Evolutionary conservation across 2,888 invertebrate genomes (phyloP).

Genomic region (Corythucha ciliata): DNA sequence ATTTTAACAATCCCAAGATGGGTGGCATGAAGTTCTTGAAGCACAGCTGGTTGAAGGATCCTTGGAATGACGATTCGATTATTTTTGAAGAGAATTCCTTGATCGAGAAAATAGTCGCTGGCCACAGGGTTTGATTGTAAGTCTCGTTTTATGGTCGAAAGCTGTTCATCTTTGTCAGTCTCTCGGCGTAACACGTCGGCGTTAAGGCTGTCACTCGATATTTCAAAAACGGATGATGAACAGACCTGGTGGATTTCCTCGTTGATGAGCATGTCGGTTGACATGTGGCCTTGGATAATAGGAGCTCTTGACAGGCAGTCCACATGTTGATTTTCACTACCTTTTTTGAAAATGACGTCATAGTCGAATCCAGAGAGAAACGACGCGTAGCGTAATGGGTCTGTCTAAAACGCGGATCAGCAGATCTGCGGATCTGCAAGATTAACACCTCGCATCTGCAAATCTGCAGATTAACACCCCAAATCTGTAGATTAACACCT

Average conservation of each 20-base stretch:
- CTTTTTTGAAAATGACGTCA: slow-evolving; percentile 10
- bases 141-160: background rate
- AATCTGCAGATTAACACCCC: too few relatives aligned
- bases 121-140: slow-evolving; percentile 2
- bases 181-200: slow-evolving; percentile 11
- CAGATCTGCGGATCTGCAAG: too few relatives aligned
- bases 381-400: slow-evolving; percentile 2
- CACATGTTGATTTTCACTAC: slow-evolving; percentile 5
- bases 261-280: background rate
- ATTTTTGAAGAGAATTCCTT: slow-evolving; percentile 25
- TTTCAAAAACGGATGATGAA: background rate
- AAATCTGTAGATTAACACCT: too few relatives aligned
- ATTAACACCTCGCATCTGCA: too few relatives aligned
- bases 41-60: slow-evolving; percentile 19
- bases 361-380: slow-evolving; percentile 8
- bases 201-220: background rate
- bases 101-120: too few relatives aligned
- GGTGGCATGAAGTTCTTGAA: slow-evolving; percentile 26
- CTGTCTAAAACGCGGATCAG: too few relatives aligned
- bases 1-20: slow-evolving; percentile 36
- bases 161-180: slow-evolving; percentile 17
- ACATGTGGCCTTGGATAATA: background rate
- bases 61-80: slow-evolving; percentile 29
- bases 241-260: background rate
- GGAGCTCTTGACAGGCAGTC: slow-evolving; percentile 19